Evolutionary conservation across 2,888 invertebrate genomes (phyloP).

Genomic region (Acleris literana): DNA sequence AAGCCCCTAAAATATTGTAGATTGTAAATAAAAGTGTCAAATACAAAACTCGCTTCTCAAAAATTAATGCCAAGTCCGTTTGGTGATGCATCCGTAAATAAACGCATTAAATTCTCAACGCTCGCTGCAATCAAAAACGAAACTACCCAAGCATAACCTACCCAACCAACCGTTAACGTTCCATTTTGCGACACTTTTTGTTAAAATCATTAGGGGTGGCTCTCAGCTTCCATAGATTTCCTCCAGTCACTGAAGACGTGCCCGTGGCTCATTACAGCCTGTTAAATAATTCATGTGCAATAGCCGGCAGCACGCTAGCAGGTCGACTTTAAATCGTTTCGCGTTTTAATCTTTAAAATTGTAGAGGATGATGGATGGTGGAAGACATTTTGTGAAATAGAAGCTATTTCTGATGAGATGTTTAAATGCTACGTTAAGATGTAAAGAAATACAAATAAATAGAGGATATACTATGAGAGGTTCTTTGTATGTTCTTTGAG

Average conservation of each 20-base stretch:
- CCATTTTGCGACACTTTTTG: slow-evolving; percentile 47
- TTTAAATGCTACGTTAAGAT: too few species aligned
- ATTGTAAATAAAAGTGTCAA: too few species aligned
- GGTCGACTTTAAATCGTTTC: slow-evolving; percentile 29
- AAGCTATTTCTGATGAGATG: too few species aligned
- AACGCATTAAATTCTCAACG: background rate
- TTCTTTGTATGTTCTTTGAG: too few species aligned
- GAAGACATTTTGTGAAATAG: too few species aligned
- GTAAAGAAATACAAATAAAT: too few species aligned
- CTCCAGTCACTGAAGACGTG: slow-evolving; percentile 61
- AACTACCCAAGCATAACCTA: slow-evolving; percentile 18
- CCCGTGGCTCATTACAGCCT: slow-evolving; percentile 75
- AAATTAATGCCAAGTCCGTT: too few species aligned
- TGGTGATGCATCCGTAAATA: too few species aligned
- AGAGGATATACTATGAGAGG: too few species aligned
- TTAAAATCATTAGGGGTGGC: slow-evolving; percentile 55
- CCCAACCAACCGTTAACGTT: slow-evolving; percentile 40
- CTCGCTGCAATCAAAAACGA: slow-evolving; percentile 7
- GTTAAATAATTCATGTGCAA: slow-evolving; percentile 73
- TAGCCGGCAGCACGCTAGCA: slow-evolving; percentile 43
- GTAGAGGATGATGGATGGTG: too few species aligned
- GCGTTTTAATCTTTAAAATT: slow-evolving; percentile 4
- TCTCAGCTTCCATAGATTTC: slow-evolving; percentile 52
- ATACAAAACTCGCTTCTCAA: too few species aligned
- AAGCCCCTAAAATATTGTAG: too few species aligned